Evolutionary conservation across 2,113 vertebrate genomes (phyloP), one percentile per base, ranked within the genome.

Genomic region (Ciconia boyciana): DNA sequence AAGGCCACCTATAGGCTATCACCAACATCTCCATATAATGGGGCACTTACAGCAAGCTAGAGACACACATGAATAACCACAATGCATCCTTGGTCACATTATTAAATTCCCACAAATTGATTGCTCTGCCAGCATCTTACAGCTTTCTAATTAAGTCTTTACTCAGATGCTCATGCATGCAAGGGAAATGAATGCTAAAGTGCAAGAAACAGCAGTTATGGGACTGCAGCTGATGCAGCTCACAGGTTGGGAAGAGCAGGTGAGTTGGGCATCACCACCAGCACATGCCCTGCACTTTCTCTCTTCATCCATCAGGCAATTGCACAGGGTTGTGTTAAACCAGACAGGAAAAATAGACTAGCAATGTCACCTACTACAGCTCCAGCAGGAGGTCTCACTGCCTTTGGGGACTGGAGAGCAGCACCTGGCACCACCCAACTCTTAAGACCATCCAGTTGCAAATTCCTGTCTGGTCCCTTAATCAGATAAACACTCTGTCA

Each of bases 241-340:
- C 32, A 8, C 9, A 29, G 10, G 29, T 14, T 6, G 36, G 54
- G 9, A 82, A 31, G 19, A 57, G 26, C 19, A 34, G n/a, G 17
- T 0, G 8, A 43, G 26, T 6, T 28, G 18, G 11, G 29, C 32
- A 62, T 41, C 36, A 6, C 34, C 44, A 44, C 25, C 49, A 57
- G 36, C 36, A 34, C n/a, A 2, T 8, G 7, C 18, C 20, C 2
- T 3, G 4, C 4, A 1, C 15, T 31, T 14, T 16, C 16, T 16
- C 36, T n/a, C 51, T 31, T 32, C 34, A 58, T 16, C 41, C 41
- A 19, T 8, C 66, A 25, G 16, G 46, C 10, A 16, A 17, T 34
- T 43, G 13, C 19, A 34, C 16, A 61, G 7, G 36, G 20, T 9
- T 71, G 13, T 15, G 15, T 44, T 55, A 72, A 71, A 32, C 3